Evolutionary conservation across 2,797 vertebrate species (phyloP).

Genomic region (Ceryle rudis): DNA sequence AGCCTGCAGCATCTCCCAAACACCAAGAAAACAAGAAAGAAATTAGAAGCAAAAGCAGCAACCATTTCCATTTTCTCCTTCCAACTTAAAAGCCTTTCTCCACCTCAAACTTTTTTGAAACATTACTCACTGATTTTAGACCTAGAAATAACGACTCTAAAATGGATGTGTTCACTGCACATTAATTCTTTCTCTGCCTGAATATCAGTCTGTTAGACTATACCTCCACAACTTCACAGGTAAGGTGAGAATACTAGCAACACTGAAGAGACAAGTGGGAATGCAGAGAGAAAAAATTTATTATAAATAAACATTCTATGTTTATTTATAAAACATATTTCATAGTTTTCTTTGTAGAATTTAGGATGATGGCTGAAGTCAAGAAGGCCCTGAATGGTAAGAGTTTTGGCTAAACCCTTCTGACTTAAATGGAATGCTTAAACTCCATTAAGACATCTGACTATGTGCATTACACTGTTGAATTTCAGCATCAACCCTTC

Average conservation of each 20-base stretch:
- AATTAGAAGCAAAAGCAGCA: background rate
- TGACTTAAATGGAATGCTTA: background rate
- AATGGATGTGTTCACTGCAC: conserved; percentile 8
- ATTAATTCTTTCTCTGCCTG: conserved; percentile 42
- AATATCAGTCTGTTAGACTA: conserved; percentile 35
- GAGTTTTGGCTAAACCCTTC: background rate
- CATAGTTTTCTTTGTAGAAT: background rate
- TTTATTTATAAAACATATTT: no score
- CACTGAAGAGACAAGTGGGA: conserved; percentile 54
- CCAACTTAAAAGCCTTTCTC: background rate
- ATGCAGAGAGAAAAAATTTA: background rate
- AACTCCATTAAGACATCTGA: background rate
- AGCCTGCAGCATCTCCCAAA: background rate
- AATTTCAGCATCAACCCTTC: background rate
- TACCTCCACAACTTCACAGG: conserved; percentile 60
- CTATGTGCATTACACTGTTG: background rate
- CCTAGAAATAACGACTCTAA: background rate
- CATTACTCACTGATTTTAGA: background rate
- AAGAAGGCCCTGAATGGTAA: background rate
- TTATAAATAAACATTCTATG: background rate
- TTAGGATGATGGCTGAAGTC: background rate
- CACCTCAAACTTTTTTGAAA: background rate
- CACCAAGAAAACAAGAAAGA: background rate
- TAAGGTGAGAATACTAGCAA: conserved; percentile 55
- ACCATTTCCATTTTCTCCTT: background rate